phyloP scores from a whole-genome alignment of 2,888 invertebrate species.

The Tipula vernalis region DNA sequence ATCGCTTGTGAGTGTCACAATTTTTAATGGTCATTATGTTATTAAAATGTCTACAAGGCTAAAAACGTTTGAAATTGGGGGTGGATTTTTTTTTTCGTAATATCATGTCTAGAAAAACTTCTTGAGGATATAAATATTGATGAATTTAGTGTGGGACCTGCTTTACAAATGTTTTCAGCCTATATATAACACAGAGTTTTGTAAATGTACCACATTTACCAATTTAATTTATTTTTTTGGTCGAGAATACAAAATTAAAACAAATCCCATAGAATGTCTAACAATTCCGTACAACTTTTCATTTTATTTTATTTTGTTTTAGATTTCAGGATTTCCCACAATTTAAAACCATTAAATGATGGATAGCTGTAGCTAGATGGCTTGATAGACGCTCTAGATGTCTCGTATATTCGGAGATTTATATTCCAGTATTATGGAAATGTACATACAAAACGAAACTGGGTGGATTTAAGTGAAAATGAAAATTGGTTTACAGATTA shows the following conservation, averaged over 20 bases:
- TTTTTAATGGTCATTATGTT: neutral
- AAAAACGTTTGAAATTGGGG: neutral
- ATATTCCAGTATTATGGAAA: neutral
- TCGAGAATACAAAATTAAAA: neutral
- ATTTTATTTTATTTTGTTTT: neutral
- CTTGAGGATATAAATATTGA: neutral
- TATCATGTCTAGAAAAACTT: neutral
- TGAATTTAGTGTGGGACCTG: neutral
- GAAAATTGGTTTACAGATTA: constrained; percentile 4
- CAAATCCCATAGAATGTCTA: neutral
- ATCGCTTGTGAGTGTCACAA: neutral
- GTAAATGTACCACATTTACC: neutral
- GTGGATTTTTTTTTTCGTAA: neutral
- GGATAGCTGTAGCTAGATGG: neutral
- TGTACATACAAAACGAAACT: neutral
- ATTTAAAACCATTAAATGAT: neutral
- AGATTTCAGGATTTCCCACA: neutral
- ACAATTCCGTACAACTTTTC: neutral
- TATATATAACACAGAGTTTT: neutral
- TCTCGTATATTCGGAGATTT: neutral
- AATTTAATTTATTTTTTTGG: neutral
- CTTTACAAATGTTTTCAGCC: neutral
- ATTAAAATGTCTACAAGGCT: neutral
- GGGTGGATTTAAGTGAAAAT: neutral
- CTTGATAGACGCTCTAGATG: neutral